Evolutionary conservation across 2,797 vertebrate species (phyloP), one percentile per base, ranked within the genome.

Genomic region (Aplochiton taeniatus): DNA sequence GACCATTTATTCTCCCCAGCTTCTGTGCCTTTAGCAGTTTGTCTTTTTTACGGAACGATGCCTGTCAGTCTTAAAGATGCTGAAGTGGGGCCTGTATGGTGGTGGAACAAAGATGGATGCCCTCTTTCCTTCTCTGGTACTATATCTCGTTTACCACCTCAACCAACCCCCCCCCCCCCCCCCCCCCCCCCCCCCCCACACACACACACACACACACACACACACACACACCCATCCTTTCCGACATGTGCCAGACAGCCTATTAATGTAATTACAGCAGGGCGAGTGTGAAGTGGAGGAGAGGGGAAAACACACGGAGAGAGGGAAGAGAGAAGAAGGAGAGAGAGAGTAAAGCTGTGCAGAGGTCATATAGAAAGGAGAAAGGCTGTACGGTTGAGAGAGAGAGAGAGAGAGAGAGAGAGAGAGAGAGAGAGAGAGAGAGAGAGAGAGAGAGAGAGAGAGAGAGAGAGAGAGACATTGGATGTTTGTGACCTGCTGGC

Each of bases 161-260:
- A 51, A 51, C 58, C 48, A 50, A 54, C 43, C 53, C 57, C 59
- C 64, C 42, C 77, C 74, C 66, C 68, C n/a, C n/a, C n/a, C n/a
- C n/a, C n/a, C n/a, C n/a, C n/a, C n/a, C n/a, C n/a, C n/a, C n/a
- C n/a, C n/a, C n/a, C n/a, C n/a, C n/a, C n/a, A n/a, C n/a, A n/a
- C n/a, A n/a, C n/a, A n/a, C n/a, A n/a, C n/a, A n/a, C n/a, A n/a
- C n/a, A n/a, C n/a, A n/a, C n/a, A n/a, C n/a, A n/a, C n/a, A n/a
- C n/a, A n/a, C n/a, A n/a, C n/a, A n/a, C n/a, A n/a, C n/a, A n/a
- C n/a, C n/a, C n/a, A n/a, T 74, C 31, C 31, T 31, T 69, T 73
- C 72, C 41, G 66, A 58, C 11, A 65, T 72, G 78, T 69, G 57
- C 78, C 74, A 78, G 76, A 79, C 67, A 64, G 79, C 75, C 77